These are phyloP conservation scores for Symphodus melops DNA, from an alignment of 2,113 vertebrate genomes.

Conservation along the genomic window DNA sequence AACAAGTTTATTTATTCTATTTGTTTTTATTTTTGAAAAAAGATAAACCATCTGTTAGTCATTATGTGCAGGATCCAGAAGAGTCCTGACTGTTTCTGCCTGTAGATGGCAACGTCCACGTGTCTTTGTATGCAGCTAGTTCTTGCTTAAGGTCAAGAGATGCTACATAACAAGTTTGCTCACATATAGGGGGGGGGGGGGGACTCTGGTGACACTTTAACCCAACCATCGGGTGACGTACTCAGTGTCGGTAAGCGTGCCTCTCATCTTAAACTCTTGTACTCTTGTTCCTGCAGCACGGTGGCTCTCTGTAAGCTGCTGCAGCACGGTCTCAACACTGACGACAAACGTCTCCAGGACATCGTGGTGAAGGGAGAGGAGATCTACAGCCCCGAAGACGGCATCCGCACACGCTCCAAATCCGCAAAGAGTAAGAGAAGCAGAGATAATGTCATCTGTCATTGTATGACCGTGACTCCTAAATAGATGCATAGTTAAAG, in stretches of 20 bases:
- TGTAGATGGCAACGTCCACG: neutral
- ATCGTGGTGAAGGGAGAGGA: conserved; percentile 97
- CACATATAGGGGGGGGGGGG: too few relatives aligned
- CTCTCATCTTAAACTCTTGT: neutral
- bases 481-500: neutral
- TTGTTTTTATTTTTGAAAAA: too few relatives aligned
- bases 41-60: too few relatives aligned
- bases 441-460: neutral
- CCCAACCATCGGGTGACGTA: too few relatives aligned
- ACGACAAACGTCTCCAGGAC: conserved; percentile 96
- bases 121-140: neutral
- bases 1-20: too few relatives aligned
- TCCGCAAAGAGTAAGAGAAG: conserved; percentile 89
- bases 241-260: too few relatives aligned
- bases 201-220: too few relatives aligned
- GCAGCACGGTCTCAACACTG: conserved; percentile 94
- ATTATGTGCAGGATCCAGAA: too few relatives aligned
- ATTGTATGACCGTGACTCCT: neutral
- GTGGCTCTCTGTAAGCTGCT: conserved; percentile 97
- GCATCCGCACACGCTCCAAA: conserved; percentile 95
- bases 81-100: neutral
- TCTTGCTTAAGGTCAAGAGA: neutral
- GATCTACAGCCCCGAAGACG: conserved; percentile 91
- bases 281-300: conserved; percentile 81
- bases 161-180: neutral